Evolutionary conservation across 2,797 vertebrate genomes (phyloP), one percentile per base, ranked within the genome.

Genomic region (Notolabrus celidotus): DNA sequence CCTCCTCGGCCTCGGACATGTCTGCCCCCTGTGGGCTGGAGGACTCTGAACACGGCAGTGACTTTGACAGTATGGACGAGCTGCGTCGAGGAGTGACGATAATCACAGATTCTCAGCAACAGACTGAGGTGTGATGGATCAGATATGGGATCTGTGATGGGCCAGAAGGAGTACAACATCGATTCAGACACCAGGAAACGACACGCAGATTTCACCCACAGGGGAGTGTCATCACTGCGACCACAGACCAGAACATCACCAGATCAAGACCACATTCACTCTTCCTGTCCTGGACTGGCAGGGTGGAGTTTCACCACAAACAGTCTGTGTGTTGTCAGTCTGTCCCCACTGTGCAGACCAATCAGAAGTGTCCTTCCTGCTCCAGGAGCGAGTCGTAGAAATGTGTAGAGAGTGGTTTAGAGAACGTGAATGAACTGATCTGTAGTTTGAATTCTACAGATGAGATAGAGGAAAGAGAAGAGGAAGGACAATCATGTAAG

Each of bases 71-170:
- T 1, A 83, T 95, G 75, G 96, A 96, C 2, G 96, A 96, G 65
- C 79, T 88, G 50, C 79, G 74, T 41, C 83, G 81, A 16, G 90
- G 92, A 4, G 89, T 89, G 12, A 92, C 91, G 50, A 86, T 92
- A 46, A 84, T 74, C 65, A 89, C 90, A 0, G 91, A 93, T 41
- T 91, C 90, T 8, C 92, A 98, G 87, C 97, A 99, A 73, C 98
- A 99, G 91, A 99, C 98, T 23, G 96, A 99, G 87, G 97, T 99
- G 81, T 99, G 94, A 96, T 10, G 33, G 41, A 51, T 14, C 34
- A 25, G 16, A 31, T n/a, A 25, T 5, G 6, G 8, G 25, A 29
- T 50, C 16, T 19, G 25, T 19, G n/a, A 20, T 36, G 14, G 34
- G 22, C 14, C n/a, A 19, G 41, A 59, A 68, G 69, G 71, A 68